These are phyloP conservation scores for Diloba caeruleocephala DNA, from an alignment of 2,888 invertebrate genomes.

Conservation along the genomic window DNA sequence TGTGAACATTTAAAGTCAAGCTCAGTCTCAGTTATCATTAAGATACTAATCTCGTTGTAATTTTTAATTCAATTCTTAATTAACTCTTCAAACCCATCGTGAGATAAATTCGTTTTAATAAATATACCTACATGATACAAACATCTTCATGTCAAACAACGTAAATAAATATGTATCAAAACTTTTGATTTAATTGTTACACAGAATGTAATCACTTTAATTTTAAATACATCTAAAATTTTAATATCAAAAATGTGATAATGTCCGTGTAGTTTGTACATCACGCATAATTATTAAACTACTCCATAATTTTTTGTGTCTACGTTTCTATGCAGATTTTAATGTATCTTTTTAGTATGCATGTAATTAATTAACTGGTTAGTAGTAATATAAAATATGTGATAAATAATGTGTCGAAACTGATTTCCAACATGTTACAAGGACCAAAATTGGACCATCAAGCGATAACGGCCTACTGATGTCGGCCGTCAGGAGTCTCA, in stretches of 20 bases:
- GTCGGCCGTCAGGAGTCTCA: conserved; percentile 18
- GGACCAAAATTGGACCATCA: conserved; percentile 24
- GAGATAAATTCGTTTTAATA: conserved; percentile 8
- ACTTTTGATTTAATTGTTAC: neutral
- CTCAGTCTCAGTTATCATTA: conserved; percentile 21
- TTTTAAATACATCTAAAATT: too few species aligned
- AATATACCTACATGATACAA: conserved; percentile 1
- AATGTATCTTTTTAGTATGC: too few species aligned
- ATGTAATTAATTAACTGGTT: too few species aligned
- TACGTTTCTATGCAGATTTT: too few species aligned
- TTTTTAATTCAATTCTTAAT: conserved; percentile 39
- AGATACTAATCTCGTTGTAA: conserved; percentile 38
- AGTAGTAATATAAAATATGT: too few species aligned
- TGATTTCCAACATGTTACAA: too few species aligned
- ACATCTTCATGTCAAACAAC: conserved; percentile 14
- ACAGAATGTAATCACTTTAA: too few species aligned
- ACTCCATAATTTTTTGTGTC: too few species aligned
- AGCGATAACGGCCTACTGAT: conserved; percentile 18
- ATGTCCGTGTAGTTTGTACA: too few species aligned
- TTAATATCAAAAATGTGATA: too few species aligned
- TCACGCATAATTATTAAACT: too few species aligned
- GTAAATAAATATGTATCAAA: neutral
- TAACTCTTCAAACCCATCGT: conserved; percentile 26
- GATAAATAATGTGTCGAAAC: too few species aligned
- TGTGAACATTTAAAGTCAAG: conserved; percentile 11